Conservation (phyloP, 53 echinoderm and acorn worm species). For the Zoroaster sp. region DNA sequence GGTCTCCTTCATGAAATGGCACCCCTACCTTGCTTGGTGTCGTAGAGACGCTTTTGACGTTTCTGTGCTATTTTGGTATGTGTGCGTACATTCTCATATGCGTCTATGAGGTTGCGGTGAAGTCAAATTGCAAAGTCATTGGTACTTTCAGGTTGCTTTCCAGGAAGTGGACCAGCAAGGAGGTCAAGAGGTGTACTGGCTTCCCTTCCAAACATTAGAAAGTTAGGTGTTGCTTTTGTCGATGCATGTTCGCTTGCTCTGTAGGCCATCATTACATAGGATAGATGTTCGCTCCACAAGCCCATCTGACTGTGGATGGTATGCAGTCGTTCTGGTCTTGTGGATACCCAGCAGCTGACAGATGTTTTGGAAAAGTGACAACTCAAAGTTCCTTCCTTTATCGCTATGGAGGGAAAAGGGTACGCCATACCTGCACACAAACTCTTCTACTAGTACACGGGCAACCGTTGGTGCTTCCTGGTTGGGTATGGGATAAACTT, state of each 20-base stretch:
- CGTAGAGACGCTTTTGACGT: background rate
- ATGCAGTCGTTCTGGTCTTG: conserved; percentile 41
- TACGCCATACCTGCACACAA: conserved; percentile 45
- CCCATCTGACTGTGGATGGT: conserved; percentile 17
- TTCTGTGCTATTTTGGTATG: background rate
- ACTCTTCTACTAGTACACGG: background rate
- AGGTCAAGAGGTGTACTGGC: background rate
- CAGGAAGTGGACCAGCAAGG: background rate
- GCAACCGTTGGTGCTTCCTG: conserved; percentile 49
- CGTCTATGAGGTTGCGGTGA: background rate
- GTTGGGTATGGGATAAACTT: conserved; percentile 24
- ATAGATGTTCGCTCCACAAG: conserved; percentile 25
- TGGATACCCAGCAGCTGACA: conserved; percentile 29
- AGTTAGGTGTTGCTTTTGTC: background rate
- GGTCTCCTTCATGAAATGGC: background rate
- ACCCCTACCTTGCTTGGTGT: background rate
- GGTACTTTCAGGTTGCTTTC: background rate
- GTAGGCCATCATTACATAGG: conserved; percentile 39
- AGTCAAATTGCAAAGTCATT: background rate
- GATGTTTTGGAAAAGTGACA: background rate
- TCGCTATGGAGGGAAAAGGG: conserved; percentile 47
- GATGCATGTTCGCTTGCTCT: conserved; percentile 7
- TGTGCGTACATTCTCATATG: background rate
- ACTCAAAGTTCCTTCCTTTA: conserved; percentile 54
- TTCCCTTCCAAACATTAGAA: background rate